Percentiles rank a stretch among this genome's conserved stretches.
These are phyloP conservation scores for Ditylenchus weischeri DNA, from an alignment of 2,888 invertebrate species.

Conservation along the genomic window DNA sequence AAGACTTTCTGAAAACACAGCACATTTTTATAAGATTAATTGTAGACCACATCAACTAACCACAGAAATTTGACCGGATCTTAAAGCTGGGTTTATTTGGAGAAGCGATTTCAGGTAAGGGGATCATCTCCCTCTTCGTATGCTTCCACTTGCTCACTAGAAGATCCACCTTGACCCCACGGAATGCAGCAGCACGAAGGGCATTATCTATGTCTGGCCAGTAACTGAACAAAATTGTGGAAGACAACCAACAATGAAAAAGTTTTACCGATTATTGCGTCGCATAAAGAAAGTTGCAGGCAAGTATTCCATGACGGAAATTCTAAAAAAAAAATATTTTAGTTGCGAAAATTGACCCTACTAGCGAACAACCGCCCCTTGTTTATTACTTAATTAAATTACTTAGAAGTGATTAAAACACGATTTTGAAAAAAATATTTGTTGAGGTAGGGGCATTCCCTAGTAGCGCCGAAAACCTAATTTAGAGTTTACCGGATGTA, in stretches of 20 bases:
- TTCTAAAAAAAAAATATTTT: slow-evolving; percentile 27
- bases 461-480: too few species aligned
- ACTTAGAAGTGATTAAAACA: too few species aligned
- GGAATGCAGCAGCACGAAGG: slow-evolving; percentile 75
- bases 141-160: slow-evolving; percentile 80
- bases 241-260: slow-evolving; percentile 69
- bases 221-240: slow-evolving; percentile 67
- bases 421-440: too few species aligned
- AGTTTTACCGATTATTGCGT: slow-evolving; percentile 60
- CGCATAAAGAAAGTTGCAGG: slow-evolving; percentile 71
- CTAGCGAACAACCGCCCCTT: too few species aligned
- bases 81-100: slow-evolving; percentile 38
- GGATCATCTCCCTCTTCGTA: slow-evolving; percentile 67
- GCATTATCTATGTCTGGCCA: slow-evolving; percentile 91
- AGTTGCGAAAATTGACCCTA: too few species aligned
- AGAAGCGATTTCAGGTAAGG: slow-evolving; percentile 64
- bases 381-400: too few species aligned
- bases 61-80: too few species aligned
- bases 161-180: slow-evolving; percentile 71
- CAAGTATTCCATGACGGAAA: slow-evolving; percentile 94
- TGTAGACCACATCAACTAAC: too few species aligned
- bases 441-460: too few species aligned
- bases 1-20: slow-evolving; percentile 29
- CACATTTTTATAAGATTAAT: too few species aligned
- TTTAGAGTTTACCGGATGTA: too few species aligned